Conservation (phyloP, 2,797 vertebrate species). For the Falco novaeseelandiae region DNA sequence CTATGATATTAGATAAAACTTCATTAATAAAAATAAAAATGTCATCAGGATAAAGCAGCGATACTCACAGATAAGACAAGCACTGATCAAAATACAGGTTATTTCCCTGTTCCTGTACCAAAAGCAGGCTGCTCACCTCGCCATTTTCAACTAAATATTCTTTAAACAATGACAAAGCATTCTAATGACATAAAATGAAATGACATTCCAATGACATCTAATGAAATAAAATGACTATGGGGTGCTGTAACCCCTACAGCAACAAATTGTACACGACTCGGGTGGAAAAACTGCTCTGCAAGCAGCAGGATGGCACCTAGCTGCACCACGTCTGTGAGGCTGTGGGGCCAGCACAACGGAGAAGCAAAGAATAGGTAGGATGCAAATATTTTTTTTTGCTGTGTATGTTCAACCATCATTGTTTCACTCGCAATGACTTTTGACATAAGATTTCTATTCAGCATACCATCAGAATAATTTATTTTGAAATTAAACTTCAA, state of each 20-base stretch:
- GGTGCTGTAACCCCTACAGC: neutral
- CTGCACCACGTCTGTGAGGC: rapidly evolving
- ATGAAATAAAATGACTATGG: too few relatives aligned
- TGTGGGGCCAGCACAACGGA: rapidly evolving
- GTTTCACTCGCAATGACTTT: neutral
- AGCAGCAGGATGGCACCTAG: neutral
- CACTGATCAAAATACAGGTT: rapidly evolving
- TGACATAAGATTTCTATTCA: neutral
- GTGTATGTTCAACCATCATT: neutral
- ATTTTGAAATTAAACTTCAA: neutral
- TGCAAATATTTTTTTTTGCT: neutral
- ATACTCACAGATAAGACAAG: neutral
- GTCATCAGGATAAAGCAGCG: neutral
- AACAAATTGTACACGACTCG: rapidly evolving
- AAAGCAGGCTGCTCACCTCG: neutral
- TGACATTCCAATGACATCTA: too few relatives aligned
- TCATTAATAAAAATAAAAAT: neutral
- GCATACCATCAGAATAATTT: neutral
- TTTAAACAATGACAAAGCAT: neutral
- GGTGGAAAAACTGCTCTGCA: neutral
- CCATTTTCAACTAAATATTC: rapidly evolving
- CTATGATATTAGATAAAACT: rapidly evolving
- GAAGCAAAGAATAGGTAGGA: neutral
- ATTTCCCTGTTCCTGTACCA: neutral
- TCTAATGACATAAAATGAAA: neutral